phyloP scores from a whole-genome alignment of 2,888 invertebrate genomes.

The Acanthosepion pharaonis region DNA sequence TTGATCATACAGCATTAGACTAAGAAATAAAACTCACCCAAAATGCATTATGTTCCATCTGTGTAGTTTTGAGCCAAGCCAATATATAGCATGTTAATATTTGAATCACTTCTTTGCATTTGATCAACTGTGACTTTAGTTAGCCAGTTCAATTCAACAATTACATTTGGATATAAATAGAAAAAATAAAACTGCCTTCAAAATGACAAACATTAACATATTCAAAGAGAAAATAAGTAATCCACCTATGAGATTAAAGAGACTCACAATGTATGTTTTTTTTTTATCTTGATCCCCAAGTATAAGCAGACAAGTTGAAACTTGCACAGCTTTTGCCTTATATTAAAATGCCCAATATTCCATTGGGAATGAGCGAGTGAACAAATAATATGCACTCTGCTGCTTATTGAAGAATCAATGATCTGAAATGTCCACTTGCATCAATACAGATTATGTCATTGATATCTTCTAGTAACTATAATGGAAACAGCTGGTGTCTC shows the following conservation, averaged over 20 bases:
- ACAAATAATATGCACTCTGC: slow-evolving; percentile 13
- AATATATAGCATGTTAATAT: not conserved
- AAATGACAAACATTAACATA: not conserved
- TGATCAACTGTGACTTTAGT: too few species aligned
- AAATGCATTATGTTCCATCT: not conserved
- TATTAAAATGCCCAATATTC: not conserved
- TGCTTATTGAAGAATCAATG: not conserved
- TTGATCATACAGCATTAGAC: too few species aligned
- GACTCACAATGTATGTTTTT: not conserved
- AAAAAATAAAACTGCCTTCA: not conserved
- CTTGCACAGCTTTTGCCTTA: not conserved
- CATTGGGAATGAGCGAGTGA: not conserved
- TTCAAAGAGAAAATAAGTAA: not conserved
- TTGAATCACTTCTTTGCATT: not conserved
- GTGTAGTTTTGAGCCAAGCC: not conserved
- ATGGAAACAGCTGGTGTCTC: slow-evolving; percentile 7
- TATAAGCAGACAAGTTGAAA: not conserved
- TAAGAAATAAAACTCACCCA: not conserved
- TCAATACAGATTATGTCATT: not conserved
- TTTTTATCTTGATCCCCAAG: not conserved
- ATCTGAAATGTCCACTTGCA: not conserved
- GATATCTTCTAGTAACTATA: not conserved
- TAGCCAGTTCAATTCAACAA: not conserved
- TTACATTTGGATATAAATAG: not conserved
- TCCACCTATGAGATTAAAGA: not conserved